A percentile compares a stretch with the other conserved stretches of the same genome.
Evolutionary conservation across 2,888 invertebrate species (phyloP).

Genomic region (Campopleginae sp.): DNA sequence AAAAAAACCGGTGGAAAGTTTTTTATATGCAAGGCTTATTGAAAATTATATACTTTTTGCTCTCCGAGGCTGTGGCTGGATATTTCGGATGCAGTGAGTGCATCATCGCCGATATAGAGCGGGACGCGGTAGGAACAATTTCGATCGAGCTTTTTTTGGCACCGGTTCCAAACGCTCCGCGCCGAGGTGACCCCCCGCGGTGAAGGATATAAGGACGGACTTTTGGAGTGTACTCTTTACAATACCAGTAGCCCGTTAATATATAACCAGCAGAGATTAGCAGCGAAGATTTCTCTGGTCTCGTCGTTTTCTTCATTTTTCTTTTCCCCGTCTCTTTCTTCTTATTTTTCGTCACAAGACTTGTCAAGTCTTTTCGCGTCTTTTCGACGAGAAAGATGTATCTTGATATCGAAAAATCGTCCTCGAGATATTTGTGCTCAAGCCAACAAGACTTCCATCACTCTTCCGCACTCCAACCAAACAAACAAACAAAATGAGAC

Average conservation of each 20-base stretch:
- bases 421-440: constrained; percentile 39
- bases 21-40: constrained; percentile 15
- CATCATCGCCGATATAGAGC: not conserved
- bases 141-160: constrained; percentile 58
- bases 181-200: constrained; percentile 44
- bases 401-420: constrained; percentile 59
- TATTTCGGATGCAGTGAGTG: constrained; percentile 48
- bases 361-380: constrained; percentile 24
- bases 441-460: constrained; percentile 28
- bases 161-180: constrained; percentile 51
- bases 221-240: constrained; percentile 29
- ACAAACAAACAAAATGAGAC: constrained; percentile 7
- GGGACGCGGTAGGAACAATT: constrained; percentile 13
- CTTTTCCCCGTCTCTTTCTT: not conserved
- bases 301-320: constrained; percentile 19
- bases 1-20: not conserved
- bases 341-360: constrained; percentile 33
- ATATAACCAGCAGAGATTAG: constrained; percentile 51
- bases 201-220: constrained; percentile 53
- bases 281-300: constrained; percentile 29
- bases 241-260: constrained; percentile 45
- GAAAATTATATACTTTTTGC: constrained; percentile 51
- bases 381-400: constrained; percentile 25
- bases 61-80: constrained; percentile 13
- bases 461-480: constrained; percentile 1